Conservation (phyloP, 2,888 invertebrate genomes). For the Eristalinus aeneus region DNA sequence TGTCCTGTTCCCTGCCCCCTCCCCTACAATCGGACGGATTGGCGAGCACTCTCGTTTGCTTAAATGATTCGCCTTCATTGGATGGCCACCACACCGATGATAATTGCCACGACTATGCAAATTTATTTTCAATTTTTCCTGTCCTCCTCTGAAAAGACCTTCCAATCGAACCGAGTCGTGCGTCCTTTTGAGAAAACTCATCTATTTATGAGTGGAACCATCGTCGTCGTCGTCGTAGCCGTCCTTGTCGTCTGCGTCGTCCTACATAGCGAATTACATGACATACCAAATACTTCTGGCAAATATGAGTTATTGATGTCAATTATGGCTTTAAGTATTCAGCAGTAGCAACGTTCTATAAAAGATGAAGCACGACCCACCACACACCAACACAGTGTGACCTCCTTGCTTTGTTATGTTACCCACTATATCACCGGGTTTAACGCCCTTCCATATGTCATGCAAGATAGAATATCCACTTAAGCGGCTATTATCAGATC, state of each 20-base stretch:
- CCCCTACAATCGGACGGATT: conserved; percentile 2
- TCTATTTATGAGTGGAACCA: conserved; percentile 55
- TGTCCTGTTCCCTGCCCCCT: neutral
- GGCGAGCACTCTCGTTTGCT: conserved; percentile 34
- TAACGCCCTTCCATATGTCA: neutral
- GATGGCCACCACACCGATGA: conserved; percentile 26
- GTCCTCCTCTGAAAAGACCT: neutral
- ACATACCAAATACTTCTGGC: conserved; percentile 12
- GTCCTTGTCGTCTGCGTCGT: conserved; percentile 26
- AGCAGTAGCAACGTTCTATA: conserved; percentile 36
- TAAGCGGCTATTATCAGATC: conserved; percentile 59
- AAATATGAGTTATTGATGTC: conserved; percentile 65
- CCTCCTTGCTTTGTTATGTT: conserved; percentile 65
- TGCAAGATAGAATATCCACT: conserved; percentile 44
- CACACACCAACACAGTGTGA: conserved; percentile 39
- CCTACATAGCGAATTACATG: conserved; percentile 53
- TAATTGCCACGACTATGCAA: conserved; percentile 39
- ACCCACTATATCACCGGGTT: neutral
- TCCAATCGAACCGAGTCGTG: neutral
- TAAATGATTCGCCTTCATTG: conserved; percentile 56
- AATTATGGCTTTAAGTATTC: conserved; percentile 64
- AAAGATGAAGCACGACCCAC: conserved; percentile 35
- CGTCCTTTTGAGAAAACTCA: conserved; percentile 51
- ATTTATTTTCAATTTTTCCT: conserved; percentile 28
- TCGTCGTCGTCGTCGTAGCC: neutral